Conservation (phyloP, 2,888 invertebrate genomes). For the Ypsolopha sequella region DNA sequence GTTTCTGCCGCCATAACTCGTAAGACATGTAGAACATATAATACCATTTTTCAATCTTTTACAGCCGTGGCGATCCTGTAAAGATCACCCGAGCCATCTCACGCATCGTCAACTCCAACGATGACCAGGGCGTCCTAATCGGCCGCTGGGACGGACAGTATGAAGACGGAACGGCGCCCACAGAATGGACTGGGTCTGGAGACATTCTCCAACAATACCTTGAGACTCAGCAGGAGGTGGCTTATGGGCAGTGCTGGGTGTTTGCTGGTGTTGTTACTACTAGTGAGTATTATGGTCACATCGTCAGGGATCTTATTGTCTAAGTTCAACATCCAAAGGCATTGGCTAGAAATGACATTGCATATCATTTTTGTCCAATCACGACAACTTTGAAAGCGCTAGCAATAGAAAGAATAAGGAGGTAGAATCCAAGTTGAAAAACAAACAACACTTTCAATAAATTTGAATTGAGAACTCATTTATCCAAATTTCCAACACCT, state of each 20-base stretch:
- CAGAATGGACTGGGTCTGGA: constrained; percentile 85
- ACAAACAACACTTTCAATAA: no score
- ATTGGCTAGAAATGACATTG: no score
- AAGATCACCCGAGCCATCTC: constrained; percentile 78
- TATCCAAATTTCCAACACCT: no score
- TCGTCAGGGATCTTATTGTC: no score
- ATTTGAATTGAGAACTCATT: no score
- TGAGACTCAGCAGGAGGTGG: constrained; percentile 74
- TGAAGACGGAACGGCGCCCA: constrained; percentile 79
- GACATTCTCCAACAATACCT: constrained; percentile 81
- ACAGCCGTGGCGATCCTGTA: constrained; percentile 77
- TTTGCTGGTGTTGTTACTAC: constrained; percentile 87
- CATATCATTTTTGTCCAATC: no score
- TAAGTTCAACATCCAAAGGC: no score
- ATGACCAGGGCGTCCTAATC: constrained; percentile 77
- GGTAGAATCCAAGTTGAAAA: background rate
- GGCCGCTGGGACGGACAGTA: constrained; percentile 84
- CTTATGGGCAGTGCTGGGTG: constrained; percentile 91
- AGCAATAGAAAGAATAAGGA: no score
- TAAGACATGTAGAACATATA: no score
- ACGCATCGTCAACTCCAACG: constrained; percentile 80
- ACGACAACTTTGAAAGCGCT: no score
- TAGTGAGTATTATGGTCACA: no score
- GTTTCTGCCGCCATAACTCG: no score
- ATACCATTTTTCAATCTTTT: background rate